phyloP scores from a whole-genome alignment of 2,888 invertebrate genomes.

The Dysmachus trigonus region DNA sequence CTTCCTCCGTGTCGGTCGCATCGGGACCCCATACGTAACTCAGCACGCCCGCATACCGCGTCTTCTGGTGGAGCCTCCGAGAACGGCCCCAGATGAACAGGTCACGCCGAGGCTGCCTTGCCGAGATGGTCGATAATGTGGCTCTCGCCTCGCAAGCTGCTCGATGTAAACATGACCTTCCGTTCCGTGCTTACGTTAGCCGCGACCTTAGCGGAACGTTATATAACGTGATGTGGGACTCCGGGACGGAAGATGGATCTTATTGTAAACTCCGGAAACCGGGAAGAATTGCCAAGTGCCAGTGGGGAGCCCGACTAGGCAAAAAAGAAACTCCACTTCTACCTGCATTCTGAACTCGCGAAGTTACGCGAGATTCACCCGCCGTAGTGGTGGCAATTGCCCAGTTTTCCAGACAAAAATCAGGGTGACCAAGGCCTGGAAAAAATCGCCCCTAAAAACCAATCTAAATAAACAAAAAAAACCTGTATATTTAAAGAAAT shows the following conservation, averaged over 20 bases:
- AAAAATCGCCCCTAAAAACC: no score
- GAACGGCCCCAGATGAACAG: not conserved
- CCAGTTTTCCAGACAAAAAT: not conserved
- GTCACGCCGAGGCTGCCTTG: not conserved
- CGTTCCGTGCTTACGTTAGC: not conserved
- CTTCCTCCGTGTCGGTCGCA: not conserved
- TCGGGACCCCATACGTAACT: not conserved
- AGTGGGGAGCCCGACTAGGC: no score
- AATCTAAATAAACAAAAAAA: not conserved
- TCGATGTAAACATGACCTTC: constrained; percentile 21
- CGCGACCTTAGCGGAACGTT: not conserved
- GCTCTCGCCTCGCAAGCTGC: not conserved
- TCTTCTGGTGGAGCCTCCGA: not conserved
- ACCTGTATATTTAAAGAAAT: no score
- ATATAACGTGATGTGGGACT: not conserved
- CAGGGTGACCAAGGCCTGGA: no score
- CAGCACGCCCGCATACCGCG: not conserved
- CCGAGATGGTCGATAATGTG: not conserved
- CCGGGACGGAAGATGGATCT: not conserved
- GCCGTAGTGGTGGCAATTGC: not conserved
- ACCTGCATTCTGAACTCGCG: not conserved
- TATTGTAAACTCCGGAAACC: not conserved
- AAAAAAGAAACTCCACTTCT: not conserved
- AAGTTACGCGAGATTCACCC: not conserved
- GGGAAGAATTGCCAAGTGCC: not conserved